Conservation (phyloP, 2,797 vertebrate species). For the Decapterus maruadsi region DNA sequence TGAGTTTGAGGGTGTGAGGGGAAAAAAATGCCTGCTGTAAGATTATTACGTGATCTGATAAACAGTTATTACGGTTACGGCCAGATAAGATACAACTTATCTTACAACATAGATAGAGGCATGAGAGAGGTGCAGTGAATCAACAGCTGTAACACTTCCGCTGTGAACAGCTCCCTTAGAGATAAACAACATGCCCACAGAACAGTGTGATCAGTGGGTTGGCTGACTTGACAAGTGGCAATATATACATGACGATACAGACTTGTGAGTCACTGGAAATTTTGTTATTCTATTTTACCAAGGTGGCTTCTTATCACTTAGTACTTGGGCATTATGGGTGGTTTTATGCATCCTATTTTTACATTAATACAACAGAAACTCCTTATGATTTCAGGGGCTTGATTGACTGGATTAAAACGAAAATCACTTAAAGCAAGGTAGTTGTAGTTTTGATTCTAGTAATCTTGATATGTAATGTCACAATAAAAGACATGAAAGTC, state of each 20-base stretch:
- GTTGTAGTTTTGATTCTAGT: neutral
- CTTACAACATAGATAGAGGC: conserved; percentile 35
- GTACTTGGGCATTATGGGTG: neutral
- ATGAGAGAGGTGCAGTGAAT: conserved; percentile 24
- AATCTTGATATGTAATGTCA: neutral
- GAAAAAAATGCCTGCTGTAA: conserved; percentile 26
- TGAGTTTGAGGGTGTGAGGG: conserved; percentile 22
- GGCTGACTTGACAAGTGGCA: neutral
- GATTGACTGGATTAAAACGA: neutral
- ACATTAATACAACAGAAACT: neutral
- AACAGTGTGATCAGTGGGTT: conserved; percentile 13
- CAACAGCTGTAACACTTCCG: conserved; percentile 23
- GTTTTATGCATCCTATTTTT: neutral
- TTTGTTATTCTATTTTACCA: neutral
- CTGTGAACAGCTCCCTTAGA: conserved; percentile 2
- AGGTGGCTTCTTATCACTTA: neutral
- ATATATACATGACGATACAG: neutral
- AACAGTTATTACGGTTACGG: conserved; percentile 33
- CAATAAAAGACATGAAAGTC: neutral
- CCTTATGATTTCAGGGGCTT: neutral
- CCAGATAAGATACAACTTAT: conserved; percentile 40
- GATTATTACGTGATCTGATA: conserved; percentile 53
- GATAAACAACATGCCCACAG: conserved; percentile 35
- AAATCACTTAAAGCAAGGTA: neutral
- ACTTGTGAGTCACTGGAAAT: conserved; percentile 4